Percentiles rank a stretch among this genome's conserved stretches.
These are phyloP conservation scores for Leucophenga montana DNA, from an alignment of 2,888 invertebrate genomes.

Conservation along the genomic window DNA sequence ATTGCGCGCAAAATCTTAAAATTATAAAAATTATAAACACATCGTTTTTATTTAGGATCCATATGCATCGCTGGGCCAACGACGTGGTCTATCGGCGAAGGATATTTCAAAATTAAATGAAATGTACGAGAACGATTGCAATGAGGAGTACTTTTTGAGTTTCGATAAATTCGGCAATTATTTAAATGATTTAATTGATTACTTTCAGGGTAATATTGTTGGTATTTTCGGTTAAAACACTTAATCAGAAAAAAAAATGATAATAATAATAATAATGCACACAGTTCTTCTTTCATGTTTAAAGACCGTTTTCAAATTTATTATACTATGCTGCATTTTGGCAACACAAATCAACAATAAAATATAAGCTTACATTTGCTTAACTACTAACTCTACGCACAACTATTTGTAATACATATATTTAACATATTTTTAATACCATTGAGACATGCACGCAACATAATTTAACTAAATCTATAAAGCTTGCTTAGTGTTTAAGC, in stretches of 20 bases:
- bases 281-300: too few species aligned
- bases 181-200: constrained; percentile 60
- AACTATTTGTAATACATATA: too few species aligned
- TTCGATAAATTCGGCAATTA: constrained; percentile 59
- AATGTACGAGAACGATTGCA: constrained; percentile 74
- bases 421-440: too few species aligned
- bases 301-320: too few species aligned
- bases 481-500: constrained; percentile 13
- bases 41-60: constrained; percentile 70
- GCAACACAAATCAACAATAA: too few species aligned
- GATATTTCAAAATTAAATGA: constrained; percentile 75
- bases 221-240: constrained; percentile 44
- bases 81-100: constrained; percentile 75
- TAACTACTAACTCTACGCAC: too few species aligned
- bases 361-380: too few species aligned
- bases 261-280: too few species aligned
- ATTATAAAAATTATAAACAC: constrained; percentile 6
- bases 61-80: constrained; percentile 74
- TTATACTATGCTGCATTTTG: too few species aligned
- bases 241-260: too few species aligned
- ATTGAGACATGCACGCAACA: too few species aligned
- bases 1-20: not conserved
- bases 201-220: constrained; percentile 55
- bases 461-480: too few species aligned
- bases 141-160: constrained; percentile 51